These are phyloP conservation scores for Belonocnema kinseyi DNA, from an alignment of 1,140 invertebrate genomes.

Conservation along the genomic window DNA sequence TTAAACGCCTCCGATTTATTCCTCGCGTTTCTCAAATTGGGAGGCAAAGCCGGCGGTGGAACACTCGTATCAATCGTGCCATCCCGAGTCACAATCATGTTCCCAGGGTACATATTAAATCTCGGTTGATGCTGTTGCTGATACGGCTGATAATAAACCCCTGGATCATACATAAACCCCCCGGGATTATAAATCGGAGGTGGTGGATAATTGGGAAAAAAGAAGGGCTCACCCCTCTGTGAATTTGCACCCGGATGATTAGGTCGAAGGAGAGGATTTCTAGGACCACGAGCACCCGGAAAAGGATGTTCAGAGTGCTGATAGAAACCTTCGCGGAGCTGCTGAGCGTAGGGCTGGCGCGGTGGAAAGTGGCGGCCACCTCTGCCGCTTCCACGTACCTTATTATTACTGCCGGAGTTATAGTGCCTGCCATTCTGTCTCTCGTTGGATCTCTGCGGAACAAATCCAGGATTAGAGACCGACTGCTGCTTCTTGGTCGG, in stretches of 20 bases:
- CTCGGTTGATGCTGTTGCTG: slow-evolving; percentile 55
- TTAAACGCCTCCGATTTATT: neutral
- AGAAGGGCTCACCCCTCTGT: slow-evolving; percentile 46
- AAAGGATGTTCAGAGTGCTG: slow-evolving; percentile 39
- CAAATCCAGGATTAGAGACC: slow-evolving; percentile 34
- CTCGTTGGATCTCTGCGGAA: slow-evolving; percentile 57
- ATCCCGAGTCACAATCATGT: slow-evolving; percentile 62
- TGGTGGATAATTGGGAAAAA: slow-evolving; percentile 61
- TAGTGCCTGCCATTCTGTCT: slow-evolving; percentile 70
- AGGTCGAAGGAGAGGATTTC: slow-evolving; percentile 41
- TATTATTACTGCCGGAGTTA: slow-evolving; percentile 74
- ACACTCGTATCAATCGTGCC: slow-evolving; percentile 68
- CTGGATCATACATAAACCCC: slow-evolving; percentile 63
- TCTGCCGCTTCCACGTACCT: slow-evolving; percentile 75
- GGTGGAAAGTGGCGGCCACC: slow-evolving; percentile 56
- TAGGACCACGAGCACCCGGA: slow-evolving; percentile 35
- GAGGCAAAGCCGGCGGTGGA: slow-evolving; percentile 61
- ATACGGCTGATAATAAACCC: slow-evolving; percentile 59
- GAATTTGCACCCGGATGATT: slow-evolving; percentile 41
- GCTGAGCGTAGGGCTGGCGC: slow-evolving; percentile 56
- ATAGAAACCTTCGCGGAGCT: slow-evolving; percentile 48
- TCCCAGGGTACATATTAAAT: slow-evolving; percentile 60
- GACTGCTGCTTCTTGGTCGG: slow-evolving; percentile 55
- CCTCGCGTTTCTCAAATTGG: slow-evolving; percentile 33
- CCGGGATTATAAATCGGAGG: slow-evolving; percentile 49